Conservation (phyloP, 2,797 vertebrate genomes). For the Poecilia gillii region DNA sequence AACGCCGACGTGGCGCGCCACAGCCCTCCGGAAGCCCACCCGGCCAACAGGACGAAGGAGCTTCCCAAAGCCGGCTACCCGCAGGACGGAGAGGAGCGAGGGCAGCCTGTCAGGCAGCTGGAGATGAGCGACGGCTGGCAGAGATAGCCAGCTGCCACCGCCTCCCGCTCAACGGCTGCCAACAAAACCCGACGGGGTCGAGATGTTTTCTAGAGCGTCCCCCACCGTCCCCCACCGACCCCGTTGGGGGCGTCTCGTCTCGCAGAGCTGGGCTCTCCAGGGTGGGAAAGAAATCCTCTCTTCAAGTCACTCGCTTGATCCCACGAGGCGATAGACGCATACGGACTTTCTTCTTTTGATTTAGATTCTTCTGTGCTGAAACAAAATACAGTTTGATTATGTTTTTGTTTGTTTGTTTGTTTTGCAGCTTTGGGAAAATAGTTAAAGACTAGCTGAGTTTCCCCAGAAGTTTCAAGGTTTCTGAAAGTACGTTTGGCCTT, state of each 20-base stretch:
- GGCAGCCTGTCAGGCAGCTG: constrained; percentile 68
- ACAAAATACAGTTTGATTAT: constrained; percentile 24
- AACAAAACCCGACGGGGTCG: constrained; percentile 35
- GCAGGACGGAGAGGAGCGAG: constrained; percentile 72
- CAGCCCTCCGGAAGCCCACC: constrained; percentile 58
- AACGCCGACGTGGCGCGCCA: constrained; percentile 62
- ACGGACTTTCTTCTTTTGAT: constrained; percentile 53
- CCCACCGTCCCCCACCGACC: neutral
- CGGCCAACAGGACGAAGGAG: constrained; percentile 74
- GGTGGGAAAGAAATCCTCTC: constrained; percentile 41
- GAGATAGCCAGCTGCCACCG: constrained; percentile 79
- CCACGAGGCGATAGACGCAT: constrained; percentile 37
- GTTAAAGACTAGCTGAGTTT: constrained; percentile 56
- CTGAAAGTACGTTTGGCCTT: constrained; percentile 2
- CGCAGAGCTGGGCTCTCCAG: constrained; percentile 74
- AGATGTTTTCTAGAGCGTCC: constrained; percentile 26
- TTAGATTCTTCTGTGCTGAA: constrained; percentile 46
- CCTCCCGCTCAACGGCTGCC: constrained; percentile 32
- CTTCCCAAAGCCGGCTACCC: constrained; percentile 77
- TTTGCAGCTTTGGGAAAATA: constrained; percentile 31
- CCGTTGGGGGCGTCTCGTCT: constrained; percentile 53
- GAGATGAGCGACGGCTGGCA: constrained; percentile 86
- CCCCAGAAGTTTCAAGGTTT: constrained; percentile 9
- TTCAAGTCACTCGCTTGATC: constrained; percentile 46
- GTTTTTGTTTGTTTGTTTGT: constrained; percentile 32